Base-by-base conservation (phyloP, 2,888 invertebrate genomes). In the Tetramorium bicarinatum region DNA sequence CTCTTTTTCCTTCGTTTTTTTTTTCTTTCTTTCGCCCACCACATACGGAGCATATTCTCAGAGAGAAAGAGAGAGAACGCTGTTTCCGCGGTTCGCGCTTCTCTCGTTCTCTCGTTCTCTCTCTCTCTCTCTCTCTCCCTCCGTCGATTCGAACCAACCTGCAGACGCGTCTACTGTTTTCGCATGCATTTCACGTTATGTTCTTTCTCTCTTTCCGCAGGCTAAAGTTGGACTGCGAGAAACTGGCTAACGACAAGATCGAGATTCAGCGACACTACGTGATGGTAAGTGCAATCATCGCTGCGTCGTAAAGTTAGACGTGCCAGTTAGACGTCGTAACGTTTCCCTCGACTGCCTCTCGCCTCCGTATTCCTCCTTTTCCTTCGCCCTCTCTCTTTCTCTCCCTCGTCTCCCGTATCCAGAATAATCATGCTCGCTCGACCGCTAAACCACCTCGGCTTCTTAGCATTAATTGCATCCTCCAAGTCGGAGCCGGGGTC, bases 251-350 rank as follows among this genome's bases (percentile, higher is more conserved):
- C 95, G 98, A 98, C 96, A 98, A 98, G 96, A 98, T 98, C 93
- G 98, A 98, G 96, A 97, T 98, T 96, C 98, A 98, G 95, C 96
- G 98, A 95, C 98, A 98, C 96, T 98, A 98, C 96, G 97, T 98
- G 91, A 98, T 98, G 98, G 98, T 98, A 95, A 97, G 97, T 79
- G 71, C 88, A 89, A 91, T 87, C 82, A 86, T 84, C 67, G 67
- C 54, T 83, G 79, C 82, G 87, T 83, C 76, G 87, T 87, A 87
- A 88, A 86, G 85, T 82, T 84, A 87, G 83, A 71, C 44, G 79
- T 86, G 84, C 85, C 86, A 85, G 83, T 86, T 86, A 87, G 84
- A 80, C 71, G 76, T 18, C 64, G 47, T 75, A 85, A 47, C 47
- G 56, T 83, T 64, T 85, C 81, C 62, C 77, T 85, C 71, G 49